Base-by-base conservation (phyloP, 2,797 vertebrate genomes). In the Acanthurus lineatus region DNA sequence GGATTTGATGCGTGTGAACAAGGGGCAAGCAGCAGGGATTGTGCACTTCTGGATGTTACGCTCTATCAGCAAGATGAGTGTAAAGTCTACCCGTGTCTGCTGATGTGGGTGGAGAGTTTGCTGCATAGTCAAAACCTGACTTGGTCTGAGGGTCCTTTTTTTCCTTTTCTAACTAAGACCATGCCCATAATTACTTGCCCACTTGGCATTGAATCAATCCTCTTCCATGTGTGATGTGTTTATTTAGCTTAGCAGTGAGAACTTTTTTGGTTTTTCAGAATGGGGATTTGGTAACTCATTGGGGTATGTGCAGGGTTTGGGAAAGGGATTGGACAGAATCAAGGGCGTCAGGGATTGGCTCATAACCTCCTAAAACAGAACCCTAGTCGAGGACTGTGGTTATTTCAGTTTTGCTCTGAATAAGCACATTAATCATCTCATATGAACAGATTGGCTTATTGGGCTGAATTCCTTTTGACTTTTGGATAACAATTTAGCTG, bases 51-150 rank as follows among this genome's bases (percentile, higher is more conserved):
- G 69, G 83, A 86, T 86, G 90, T 92, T 91, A 79, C 79, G 88
- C 90, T 91, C 87, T 61, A 93, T 92, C 88, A 91, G 90, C 87
- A 89, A 76, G 86, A 90, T 76, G 80, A 88, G 90, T 85, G 86
- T 90, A 86, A 92, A 93, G 92, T 91, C 89, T 91, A 84, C 77
- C 65, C 5, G 53, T 77, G 88, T 92, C 79, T 92, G 91, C 93
- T 93, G 89, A 94, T 89, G 89, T 89, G 89, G 84, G 81, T 79
- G 84, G 40, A 78, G 74, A 80, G 75, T 93, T 86, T 91, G 90
- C 87, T 91, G 86, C 89, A 89, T 92, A 91, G 89, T 90, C 91
- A 86, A 91, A 91, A 92, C 78, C 87, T 64, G 79, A 84, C 83
- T 81, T 77, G 42, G 83, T 90, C 76, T 83, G 76, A 84, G 86